Conservation (phyloP, 2,888 invertebrate species). For the Lottia scabra region DNA sequence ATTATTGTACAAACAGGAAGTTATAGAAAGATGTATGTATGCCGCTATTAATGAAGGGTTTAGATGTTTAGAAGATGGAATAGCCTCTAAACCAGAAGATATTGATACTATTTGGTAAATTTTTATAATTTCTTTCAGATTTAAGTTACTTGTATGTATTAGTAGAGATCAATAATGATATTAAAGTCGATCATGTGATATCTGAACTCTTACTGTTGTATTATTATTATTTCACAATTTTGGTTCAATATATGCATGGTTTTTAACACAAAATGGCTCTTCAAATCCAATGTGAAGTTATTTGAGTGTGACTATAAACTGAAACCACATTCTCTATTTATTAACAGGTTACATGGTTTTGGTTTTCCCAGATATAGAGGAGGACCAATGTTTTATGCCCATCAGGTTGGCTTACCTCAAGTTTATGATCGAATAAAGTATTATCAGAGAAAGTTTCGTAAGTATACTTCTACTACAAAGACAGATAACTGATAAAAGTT, state of each 20-base stretch:
- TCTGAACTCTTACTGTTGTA: too few relatives aligned
- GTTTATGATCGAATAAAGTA: slow-evolving; percentile 57
- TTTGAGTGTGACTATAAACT: too few relatives aligned
- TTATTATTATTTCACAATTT: too few relatives aligned
- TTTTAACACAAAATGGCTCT: too few relatives aligned
- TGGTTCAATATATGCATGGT: too few relatives aligned
- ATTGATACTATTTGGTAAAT: slow-evolving; percentile 62
- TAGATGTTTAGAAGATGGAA: slow-evolving; percentile 60
- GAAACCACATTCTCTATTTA: too few relatives aligned
- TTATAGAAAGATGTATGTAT: slow-evolving; percentile 58
- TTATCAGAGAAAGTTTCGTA: slow-evolving; percentile 57
- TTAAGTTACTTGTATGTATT: too few relatives aligned
- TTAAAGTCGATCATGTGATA: too few relatives aligned
- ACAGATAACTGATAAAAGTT: too few relatives aligned
- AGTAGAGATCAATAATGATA: too few relatives aligned
- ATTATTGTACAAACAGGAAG: slow-evolving; percentile 46
- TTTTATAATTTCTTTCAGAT: neutral
- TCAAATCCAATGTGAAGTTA: too few relatives aligned
- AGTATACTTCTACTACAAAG: too few relatives aligned
- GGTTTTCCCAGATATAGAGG: slow-evolving; percentile 61
- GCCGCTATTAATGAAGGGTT: slow-evolving; percentile 63
- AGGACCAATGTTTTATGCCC: slow-evolving; percentile 66
- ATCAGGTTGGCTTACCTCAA: slow-evolving; percentile 53
- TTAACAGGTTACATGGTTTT: slow-evolving; percentile 59
- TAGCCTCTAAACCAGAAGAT: slow-evolving; percentile 59